A percentile compares a stretch with the other conserved stretches of the same genome.
phyloP scores from a whole-genome alignment of 2,113 vertebrate species.

The Crotalus helleri region DNA sequence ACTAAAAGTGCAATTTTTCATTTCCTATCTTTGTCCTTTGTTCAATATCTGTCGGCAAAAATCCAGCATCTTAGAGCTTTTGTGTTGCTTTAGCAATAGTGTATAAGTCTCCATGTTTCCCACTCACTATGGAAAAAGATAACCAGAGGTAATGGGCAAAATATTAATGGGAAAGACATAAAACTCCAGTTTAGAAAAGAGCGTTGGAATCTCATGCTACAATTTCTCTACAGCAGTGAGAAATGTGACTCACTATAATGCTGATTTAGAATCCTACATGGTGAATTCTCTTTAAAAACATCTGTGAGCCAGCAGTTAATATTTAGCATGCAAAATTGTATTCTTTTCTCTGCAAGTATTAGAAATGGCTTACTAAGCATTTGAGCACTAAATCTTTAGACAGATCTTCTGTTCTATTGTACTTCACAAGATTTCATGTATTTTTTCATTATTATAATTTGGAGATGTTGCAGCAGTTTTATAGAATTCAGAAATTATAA shows the following conservation, averaged over 20 bases:
- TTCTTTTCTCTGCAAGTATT: conserved; percentile 61
- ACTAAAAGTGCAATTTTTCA: background rate
- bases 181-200: conserved; percentile 47
- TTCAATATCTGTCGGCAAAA: background rate
- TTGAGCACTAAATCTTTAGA: conserved; percentile 58
- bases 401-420: conserved; percentile 47
- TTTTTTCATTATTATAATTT: conserved; percentile 46
- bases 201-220: conserved; percentile 20
- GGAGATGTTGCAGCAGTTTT: background rate
- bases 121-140: rapidly evolving
- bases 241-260: conserved; percentile 41
- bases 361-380: conserved; percentile 70
- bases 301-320: conserved; percentile 58
- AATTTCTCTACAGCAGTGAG: conserved; percentile 18
- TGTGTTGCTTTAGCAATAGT: background rate
- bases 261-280: conserved; percentile 62
- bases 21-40: background rate
- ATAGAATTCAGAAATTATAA: background rate
- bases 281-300: conserved; percentile 59
- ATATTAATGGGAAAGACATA: conserved; percentile 13
- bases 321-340: conserved; percentile 53
- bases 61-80: background rate
- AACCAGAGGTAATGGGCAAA: conserved; percentile 14
- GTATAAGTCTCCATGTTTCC: background rate
- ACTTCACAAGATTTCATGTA: conserved; percentile 55